These are phyloP conservation scores for Salminus brasiliensis DNA, from an alignment of 2,113 vertebrate species.

Conservation along the genomic window DNA sequence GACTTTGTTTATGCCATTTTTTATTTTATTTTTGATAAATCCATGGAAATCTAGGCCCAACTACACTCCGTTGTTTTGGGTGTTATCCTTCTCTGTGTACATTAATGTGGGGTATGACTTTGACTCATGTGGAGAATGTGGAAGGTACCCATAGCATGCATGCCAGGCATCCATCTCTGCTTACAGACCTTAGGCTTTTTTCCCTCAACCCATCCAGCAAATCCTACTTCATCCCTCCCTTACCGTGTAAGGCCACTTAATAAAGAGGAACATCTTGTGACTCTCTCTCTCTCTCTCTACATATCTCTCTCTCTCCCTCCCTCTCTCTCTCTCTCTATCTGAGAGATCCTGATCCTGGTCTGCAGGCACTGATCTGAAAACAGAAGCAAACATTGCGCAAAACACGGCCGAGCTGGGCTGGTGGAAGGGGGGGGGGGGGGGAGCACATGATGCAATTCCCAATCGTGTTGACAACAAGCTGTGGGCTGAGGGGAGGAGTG, in stretches of 20 bases:
- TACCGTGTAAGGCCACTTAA: slow-evolving; percentile 65
- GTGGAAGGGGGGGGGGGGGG: too few relatives aligned
- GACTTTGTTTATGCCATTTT: too few relatives aligned
- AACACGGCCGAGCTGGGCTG: not conserved
- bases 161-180: not conserved
- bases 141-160: not conserved
- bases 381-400: slow-evolving; percentile 75
- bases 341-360: slow-evolving; percentile 61
- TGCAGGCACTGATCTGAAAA: slow-evolving; percentile 37
- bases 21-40: too few relatives aligned
- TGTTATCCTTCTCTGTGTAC: not conserved
- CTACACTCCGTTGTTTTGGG: too few relatives aligned
- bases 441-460: slow-evolving; percentile 68
- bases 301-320: slow-evolving; percentile 28
- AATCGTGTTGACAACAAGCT: slow-evolving; percentile 70
- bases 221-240: slow-evolving; percentile 23
- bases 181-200: slow-evolving; percentile 17
- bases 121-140: not conserved
- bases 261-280: slow-evolving; percentile 66
- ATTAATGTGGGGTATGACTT: not conserved
- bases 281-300: slow-evolving; percentile 41
- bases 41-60: too few relatives aligned
- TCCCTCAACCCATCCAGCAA: slow-evolving; percentile 7
- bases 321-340: slow-evolving; percentile 12
- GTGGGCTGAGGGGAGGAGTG: slow-evolving; percentile 41